Percentiles rank a stretch among this genome's conserved stretches.
Conservation (phyloP, 2,888 invertebrate genomes). For the Fragum whitleyi region DNA sequence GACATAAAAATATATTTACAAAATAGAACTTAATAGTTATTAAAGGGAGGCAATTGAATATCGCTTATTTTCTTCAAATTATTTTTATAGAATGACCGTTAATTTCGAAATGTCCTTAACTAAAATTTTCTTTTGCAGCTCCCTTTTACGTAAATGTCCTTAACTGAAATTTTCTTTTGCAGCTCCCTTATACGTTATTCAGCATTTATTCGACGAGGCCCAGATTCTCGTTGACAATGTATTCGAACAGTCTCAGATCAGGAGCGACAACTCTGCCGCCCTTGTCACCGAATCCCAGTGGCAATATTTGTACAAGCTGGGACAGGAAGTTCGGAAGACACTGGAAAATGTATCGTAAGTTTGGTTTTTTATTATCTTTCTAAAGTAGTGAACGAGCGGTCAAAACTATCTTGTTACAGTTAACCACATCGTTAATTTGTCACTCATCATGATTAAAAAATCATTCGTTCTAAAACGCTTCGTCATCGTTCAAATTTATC, state of each 20-base stretch:
- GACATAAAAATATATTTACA: too few species aligned
- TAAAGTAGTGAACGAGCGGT: too few species aligned
- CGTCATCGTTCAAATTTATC: too few species aligned
- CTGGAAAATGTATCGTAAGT: constrained; percentile 91
- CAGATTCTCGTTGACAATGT: constrained; percentile 97
- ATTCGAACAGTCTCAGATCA: constrained; percentile 72
- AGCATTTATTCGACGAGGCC: constrained; percentile 97
- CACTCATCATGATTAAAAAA: too few species aligned
- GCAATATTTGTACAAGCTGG: constrained; percentile 96
- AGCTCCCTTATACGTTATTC: constrained; percentile 96
- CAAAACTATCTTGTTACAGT: too few species aligned
- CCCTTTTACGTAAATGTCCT: constrained; percentile 97
- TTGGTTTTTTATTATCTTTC: neutral
- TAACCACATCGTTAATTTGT: too few species aligned
- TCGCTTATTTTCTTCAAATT: too few species aligned
- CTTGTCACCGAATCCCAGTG: constrained; percentile 96
- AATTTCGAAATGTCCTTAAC: too few species aligned
- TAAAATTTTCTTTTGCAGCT: constrained; percentile 87
- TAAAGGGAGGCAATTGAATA: too few species aligned
- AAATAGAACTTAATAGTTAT: too few species aligned
- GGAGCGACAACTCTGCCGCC: constrained; percentile 87
- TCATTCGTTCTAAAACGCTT: too few species aligned
- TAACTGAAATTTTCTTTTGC: constrained; percentile 61
- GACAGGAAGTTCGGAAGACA: constrained; percentile 92
- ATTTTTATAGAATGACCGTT: too few species aligned